Conservation (phyloP, 2,113 vertebrate species). For the Callocephalon fimbriatum region DNA sequence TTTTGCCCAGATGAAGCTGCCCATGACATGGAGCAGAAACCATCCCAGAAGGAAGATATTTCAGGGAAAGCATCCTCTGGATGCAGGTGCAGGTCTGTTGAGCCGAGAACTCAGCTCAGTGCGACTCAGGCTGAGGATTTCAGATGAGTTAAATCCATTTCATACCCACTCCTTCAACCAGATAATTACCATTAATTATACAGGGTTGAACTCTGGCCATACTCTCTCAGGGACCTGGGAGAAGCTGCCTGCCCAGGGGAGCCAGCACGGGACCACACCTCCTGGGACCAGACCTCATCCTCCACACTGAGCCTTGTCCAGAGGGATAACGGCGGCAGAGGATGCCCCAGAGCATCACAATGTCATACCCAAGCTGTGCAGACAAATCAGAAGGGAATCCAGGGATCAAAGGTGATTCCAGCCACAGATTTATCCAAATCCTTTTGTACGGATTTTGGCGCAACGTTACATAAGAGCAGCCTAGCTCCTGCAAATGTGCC, state of each 20-base stretch:
- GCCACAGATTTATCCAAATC: neutral
- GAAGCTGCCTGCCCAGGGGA: fast-evolving
- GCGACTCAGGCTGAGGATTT: neutral
- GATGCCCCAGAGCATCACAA: neutral
- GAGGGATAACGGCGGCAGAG: fast-evolving
- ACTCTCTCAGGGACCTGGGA: neutral
- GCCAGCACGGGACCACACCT: neutral
- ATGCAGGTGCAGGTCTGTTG: neutral
- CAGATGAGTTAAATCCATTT: neutral
- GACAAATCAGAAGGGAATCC: neutral
- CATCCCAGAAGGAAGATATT: neutral
- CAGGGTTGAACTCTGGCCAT: neutral
- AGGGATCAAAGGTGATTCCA: neutral
- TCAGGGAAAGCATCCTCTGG: neutral
- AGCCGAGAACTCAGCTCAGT: neutral
- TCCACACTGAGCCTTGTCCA: fast-evolving
- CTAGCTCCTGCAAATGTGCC: conserved; percentile 37
- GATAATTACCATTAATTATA: conserved; percentile 35
- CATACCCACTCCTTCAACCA: neutral
- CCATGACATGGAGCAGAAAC: neutral
- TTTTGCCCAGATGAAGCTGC: neutral
- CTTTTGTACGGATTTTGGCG: neutral
- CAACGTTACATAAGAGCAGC: conserved; percentile 14
- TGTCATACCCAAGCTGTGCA: fast-evolving
- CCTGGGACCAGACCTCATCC: neutral